Conservation (phyloP, 2,888 invertebrate species). For the Eubasilissa splendida region DNA sequence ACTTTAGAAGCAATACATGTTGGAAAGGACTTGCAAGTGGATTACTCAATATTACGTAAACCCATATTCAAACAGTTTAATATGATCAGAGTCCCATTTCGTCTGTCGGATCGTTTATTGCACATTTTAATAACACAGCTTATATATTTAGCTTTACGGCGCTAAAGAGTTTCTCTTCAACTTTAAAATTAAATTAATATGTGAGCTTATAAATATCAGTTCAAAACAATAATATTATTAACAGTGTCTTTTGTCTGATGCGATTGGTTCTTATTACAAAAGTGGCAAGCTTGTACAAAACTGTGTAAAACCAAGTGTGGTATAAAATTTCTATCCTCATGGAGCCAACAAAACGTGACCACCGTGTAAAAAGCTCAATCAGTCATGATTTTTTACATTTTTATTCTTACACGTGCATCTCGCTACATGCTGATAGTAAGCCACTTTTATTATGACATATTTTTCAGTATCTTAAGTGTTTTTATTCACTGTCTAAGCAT, state of each 20-base stretch:
- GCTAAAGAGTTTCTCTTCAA: constrained; percentile 2
- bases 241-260: constrained; percentile 36
- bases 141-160: constrained; percentile 4
- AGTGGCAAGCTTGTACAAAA: constrained; percentile 30
- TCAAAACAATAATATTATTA: constrained; percentile 24
- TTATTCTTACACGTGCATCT: constrained; percentile 10
- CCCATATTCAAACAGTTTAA: too few relatives aligned
- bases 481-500: neutral
- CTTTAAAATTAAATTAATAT: constrained; percentile 23
- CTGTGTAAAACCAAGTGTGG: constrained; percentile 6
- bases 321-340: constrained; percentile 5
- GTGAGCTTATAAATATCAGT: constrained; percentile 37
- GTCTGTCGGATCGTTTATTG: neutral
- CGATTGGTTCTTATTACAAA: constrained; percentile 15
- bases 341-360: neutral
- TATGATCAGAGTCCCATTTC: constrained; percentile 13
- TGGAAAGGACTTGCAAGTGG: neutral
- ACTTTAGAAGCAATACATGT: constrained; percentile 24
- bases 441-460: constrained; percentile 13
- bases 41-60: too few relatives aligned
- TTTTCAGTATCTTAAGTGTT: constrained; percentile 18
- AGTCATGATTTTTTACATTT: constrained; percentile 20
- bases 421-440: constrained; percentile 3
- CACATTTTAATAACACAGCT: neutral
- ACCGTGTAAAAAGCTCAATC: constrained; percentile 7